A percentile compares a stretch with the other conserved stretches of the same genome.
Evolutionary conservation across 1,140 invertebrate species (phyloP).

Genomic region (Drosophila murphyi): DNA sequence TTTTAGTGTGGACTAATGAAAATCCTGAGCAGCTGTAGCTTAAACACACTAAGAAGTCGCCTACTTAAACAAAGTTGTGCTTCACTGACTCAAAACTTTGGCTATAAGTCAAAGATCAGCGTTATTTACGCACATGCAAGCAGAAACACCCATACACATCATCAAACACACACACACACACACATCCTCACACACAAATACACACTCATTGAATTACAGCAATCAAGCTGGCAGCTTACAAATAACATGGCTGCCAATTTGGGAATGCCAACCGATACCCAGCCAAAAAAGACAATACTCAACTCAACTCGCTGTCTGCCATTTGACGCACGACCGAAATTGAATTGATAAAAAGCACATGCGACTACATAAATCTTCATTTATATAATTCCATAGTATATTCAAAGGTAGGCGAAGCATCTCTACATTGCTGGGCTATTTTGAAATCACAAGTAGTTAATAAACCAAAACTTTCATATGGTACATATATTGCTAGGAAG

Average conservation of each 20-base stretch:
- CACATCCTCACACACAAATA: not conserved
- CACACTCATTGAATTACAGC: slow-evolving; percentile 11
- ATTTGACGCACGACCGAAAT: slow-evolving; percentile 22
- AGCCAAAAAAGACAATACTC: slow-evolving; percentile 18
- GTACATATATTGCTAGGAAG: not conserved
- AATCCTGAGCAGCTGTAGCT: slow-evolving; percentile 29
- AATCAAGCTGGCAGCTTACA: slow-evolving; percentile 35
- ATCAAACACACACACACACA: not conserved
- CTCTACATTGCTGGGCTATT: not conserved
- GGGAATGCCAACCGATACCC: slow-evolving; percentile 19
- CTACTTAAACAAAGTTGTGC: slow-evolving; percentile 52
- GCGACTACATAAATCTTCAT: not conserved
- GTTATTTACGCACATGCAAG: slow-evolving; percentile 43
- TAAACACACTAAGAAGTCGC: slow-evolving; percentile 47
- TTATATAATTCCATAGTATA: not conserved
- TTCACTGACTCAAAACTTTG: slow-evolving; percentile 55
- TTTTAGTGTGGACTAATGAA: slow-evolving; percentile 52
- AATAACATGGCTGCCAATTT: slow-evolving; percentile 33
- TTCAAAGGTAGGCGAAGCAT: not conserved
- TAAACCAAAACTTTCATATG: slow-evolving; percentile 16
- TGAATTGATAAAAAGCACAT: slow-evolving; percentile 20
- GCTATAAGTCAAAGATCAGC: slow-evolving; percentile 61
- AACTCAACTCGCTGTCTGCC: slow-evolving; percentile 13
- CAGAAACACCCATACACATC: slow-evolving; percentile 4
- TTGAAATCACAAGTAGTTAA: slow-evolving; percentile 1